Evolutionary conservation across 2,797 vertebrate species (phyloP), one percentile per base, ranked within the genome.

Genomic region (Coendou prehensilis): DNA sequence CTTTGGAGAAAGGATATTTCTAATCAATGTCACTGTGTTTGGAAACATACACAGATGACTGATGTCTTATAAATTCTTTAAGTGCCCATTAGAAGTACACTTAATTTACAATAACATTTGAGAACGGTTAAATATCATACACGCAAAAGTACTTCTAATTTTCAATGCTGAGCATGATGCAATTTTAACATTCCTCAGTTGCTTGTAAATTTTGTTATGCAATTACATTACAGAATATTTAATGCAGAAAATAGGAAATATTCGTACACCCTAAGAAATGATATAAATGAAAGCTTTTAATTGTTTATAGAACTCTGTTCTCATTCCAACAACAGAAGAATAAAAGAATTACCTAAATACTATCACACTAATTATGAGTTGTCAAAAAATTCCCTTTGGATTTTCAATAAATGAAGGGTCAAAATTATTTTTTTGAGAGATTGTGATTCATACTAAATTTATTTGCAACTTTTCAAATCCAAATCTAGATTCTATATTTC

Each of bases 21-120:
- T 86, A 96, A 96, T 97, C 97, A 91, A 95, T 97, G 94, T 95
- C 96, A 93, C 54, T 95, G 54, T 4, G 89, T 91, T 97, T 95
- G 95, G 97, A 98, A 97, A 95, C 90, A 83, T 86, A 83, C 93
- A 37, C 82, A 94, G 75, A 86, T 98, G 95, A 97, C 96, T 97
- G 97, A 90, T 96, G 95, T 91, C 91, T 52, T 30, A 89, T 92
- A 98, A 97, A 97, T 98, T 98, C 92, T 90, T 96, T 11, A 83
- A 93, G 67, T 93, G 88, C 94, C 95, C 90, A 86, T 93, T 96
- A 4, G 0, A 80, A 97, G 81, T 0, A 26, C 10, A 22, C 89
- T 94, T 94, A 98, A 98, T 97, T 98, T 90, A 73, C 1, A 95
- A 81, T 92, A 96, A 96, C 94, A 81, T 85, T 50, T 56, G 64